phyloP scores from a whole-genome alignment of 2,797 vertebrate species.

The Trachurus trachurus region DNA sequence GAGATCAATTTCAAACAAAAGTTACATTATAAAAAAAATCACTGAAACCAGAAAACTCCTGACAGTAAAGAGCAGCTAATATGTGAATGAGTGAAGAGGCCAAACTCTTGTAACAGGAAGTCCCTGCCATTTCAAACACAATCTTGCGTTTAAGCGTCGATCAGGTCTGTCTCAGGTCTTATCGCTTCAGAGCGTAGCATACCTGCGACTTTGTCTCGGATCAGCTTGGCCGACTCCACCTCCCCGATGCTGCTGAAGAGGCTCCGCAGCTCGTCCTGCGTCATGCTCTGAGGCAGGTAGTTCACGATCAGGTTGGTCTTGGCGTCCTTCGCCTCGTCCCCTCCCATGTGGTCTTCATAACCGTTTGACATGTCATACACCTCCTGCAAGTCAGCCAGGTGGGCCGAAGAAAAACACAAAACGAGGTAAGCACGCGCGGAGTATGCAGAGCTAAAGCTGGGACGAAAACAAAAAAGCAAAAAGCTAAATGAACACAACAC shows the following conservation, averaged over 20 bases:
- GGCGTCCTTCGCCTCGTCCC: constrained; percentile 94
- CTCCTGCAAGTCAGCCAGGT: constrained; percentile 81
- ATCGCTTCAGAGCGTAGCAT: constrained; percentile 59
- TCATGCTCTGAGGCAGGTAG: constrained; percentile 99
- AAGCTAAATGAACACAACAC: neutral
- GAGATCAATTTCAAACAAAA: constrained; percentile 46
- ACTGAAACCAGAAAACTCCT: constrained; percentile 33
- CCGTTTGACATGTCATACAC: constrained; percentile 97
- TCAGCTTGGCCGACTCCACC: constrained; percentile 97
- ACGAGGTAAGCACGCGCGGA: constrained; percentile 27
- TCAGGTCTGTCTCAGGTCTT: constrained; percentile 32
- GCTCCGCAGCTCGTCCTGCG: constrained; percentile 96
- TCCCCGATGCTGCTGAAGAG: constrained; percentile 98
- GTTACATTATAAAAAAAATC: constrained; percentile 23
- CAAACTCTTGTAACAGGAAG: constrained; percentile 33
- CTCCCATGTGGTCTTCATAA: constrained; percentile 99
- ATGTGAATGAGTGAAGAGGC: constrained; percentile 26
- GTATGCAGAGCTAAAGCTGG: fast-evolving
- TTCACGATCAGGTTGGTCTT: constrained; percentile 99
- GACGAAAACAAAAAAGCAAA: neutral
- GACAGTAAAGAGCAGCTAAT: constrained; percentile 11
- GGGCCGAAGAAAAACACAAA: constrained; percentile 36
- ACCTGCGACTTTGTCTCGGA: constrained; percentile 99
- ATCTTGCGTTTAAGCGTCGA: constrained; percentile 1
- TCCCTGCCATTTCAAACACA: constrained; percentile 40